Evolutionary conservation across 1,140 invertebrate genomes (phyloP).

Genomic region (Drosophila nikananu): DNA sequence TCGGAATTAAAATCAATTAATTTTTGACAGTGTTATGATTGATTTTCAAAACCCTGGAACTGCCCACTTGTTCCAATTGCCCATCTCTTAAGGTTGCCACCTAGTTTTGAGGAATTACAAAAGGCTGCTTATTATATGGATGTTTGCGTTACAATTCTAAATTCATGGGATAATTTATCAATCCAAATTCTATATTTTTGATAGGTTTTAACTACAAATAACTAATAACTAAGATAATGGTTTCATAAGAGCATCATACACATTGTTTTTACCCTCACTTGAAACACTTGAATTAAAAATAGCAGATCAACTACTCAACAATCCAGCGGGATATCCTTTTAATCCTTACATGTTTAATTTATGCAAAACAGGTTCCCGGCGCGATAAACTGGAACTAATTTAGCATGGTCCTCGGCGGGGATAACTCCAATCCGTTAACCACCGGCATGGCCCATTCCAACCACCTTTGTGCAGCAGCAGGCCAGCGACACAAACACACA

Average conservation of each 20-base stretch:
- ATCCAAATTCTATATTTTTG: not conserved
- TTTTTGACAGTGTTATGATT: not conserved
- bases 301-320: not conserved
- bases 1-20: not conserved
- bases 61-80: too few species aligned
- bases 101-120: too few species aligned
- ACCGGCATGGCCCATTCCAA: constrained; percentile 2
- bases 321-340: constrained; percentile 1
- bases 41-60: too few species aligned
- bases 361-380: constrained; percentile 18
- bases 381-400: constrained; percentile 79
- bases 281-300: not conserved
- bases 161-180: not conserved
- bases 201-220: not conserved
- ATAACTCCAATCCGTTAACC: constrained; percentile 38
- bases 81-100: too few species aligned
- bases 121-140: too few species aligned
- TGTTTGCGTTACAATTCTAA: too few species aligned
- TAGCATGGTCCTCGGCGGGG: constrained; percentile 46
- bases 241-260: not conserved
- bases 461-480: constrained; percentile 10
- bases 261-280: not conserved
- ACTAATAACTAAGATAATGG: rapidly evolving
- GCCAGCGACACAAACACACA: constrained; percentile 5
- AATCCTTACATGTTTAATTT: constrained; percentile 22